Base-by-base conservation (phyloP, 2,888 invertebrate genomes). In the Isoperla grammatica region DNA sequence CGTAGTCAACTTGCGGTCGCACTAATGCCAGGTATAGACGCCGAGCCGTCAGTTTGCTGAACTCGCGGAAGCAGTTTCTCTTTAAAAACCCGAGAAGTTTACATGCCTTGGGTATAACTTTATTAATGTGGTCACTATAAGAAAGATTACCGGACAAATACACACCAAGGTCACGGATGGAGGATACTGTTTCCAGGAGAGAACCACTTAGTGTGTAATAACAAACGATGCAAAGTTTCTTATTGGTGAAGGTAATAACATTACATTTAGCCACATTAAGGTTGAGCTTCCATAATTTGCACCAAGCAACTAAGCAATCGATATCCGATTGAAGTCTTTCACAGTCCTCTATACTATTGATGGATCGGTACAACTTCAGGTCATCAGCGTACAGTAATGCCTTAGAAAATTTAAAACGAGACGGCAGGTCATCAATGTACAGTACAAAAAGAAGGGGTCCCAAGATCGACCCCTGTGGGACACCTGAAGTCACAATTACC, bases 71-170 rank as follows among this genome's bases (percentile, higher is more conserved):
- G 22, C 22, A 19, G 5, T 48, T 48, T 22, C 48, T 48, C 13
- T 48, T 48, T 12, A 48, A 20, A 22, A 48, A 22, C 9, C 48
- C 48, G 3, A 48, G 20, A 6, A 45, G 45, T 45, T 45, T 45
- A 8, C 19, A 45, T 9, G 45, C 45, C 45, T 45, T 45, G 11
- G 45, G 48, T 8, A 48, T 20, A 20, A 48, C 22, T 22, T 8
- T 12, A 12, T 6, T 20, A 2, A 48, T 13, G 22, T 48, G 48
- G 12, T n/a, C 22, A 13, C 22, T 48, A n/a, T 20, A 48, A 9
- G 20, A 48, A n/a, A 48, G 6, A 13, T 48, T 22, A 48, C 48
- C 22, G 22, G 22, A 22, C 4, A 48, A 11, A 2, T 6, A 9
- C 8, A 48, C 23, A 6, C 48, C 48, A 6, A 22, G 22, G 13